These are phyloP conservation scores for Phrynosoma blainvillii DNA, from an alignment of 2,113 vertebrate species.

Conservation along the genomic window DNA sequence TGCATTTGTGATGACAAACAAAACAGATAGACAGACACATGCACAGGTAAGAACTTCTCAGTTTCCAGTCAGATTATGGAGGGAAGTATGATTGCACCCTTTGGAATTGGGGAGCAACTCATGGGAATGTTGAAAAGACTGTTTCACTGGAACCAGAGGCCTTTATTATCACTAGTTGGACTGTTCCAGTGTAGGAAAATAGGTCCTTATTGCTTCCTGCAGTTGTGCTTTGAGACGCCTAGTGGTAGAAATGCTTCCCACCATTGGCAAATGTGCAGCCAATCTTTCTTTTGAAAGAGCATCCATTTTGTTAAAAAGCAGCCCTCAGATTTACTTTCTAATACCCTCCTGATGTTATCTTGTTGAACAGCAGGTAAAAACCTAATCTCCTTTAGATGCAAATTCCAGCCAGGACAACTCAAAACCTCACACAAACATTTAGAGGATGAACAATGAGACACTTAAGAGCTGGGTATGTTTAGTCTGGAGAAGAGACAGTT, in stretches of 20 bases:
- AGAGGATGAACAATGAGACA: neutral
- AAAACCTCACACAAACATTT: neutral
- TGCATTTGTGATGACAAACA: too few relatives aligned
- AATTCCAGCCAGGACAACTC: neutral
- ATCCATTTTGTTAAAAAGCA: constrained; percentile 54
- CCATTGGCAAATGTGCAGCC: neutral
- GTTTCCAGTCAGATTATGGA: too few relatives aligned
- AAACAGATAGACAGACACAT: too few relatives aligned
- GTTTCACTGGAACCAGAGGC: neutral
- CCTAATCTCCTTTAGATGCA: neutral
- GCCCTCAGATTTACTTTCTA: neutral
- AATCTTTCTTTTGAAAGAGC: neutral
- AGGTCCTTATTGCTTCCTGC: neutral
- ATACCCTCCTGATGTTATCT: neutral
- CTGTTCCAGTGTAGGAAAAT: neutral
- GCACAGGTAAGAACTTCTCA: too few relatives aligned
- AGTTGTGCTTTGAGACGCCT: constrained; percentile 77
- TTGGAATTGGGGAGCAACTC: neutral
- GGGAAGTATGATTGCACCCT: too few relatives aligned
- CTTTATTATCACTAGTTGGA: neutral
- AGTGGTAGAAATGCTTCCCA: constrained; percentile 69
- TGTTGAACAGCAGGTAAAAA: too few relatives aligned
- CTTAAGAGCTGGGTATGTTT: neutral
- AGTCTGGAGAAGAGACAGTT: too few relatives aligned
- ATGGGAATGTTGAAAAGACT: neutral